A percentile compares a stretch with the other conserved stretches of the same genome.
Conservation (phyloP, 2,113 vertebrate genomes). For the Paradoxurus hermaphroditus region DNA sequence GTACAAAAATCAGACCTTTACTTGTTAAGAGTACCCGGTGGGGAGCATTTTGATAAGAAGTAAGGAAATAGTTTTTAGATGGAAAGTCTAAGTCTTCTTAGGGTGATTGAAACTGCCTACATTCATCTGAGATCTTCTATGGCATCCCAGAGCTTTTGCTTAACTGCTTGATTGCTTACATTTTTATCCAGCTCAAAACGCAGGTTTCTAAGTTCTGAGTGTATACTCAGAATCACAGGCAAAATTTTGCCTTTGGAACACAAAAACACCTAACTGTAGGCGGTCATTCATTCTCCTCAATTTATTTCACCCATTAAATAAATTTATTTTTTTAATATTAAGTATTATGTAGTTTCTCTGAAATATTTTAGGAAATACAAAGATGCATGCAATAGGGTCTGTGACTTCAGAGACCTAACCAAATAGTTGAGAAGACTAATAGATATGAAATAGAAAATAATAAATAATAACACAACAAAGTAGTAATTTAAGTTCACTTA, state of each 20-base stretch:
- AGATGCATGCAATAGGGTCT: background rate
- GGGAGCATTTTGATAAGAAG: constrained; percentile 61
- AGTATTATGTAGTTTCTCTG: background rate
- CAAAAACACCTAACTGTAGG: background rate
- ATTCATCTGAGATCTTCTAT: constrained; percentile 23
- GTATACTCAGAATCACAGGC: background rate
- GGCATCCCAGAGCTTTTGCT: constrained; percentile 56
- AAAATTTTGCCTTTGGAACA: background rate
- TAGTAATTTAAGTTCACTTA: background rate
- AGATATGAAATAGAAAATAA: background rate
- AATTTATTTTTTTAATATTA: background rate
- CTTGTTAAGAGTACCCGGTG: constrained; percentile 68
- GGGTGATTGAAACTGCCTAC: constrained; percentile 67
- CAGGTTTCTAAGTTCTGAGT: constrained; percentile 31
- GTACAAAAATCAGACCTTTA: constrained; percentile 60
- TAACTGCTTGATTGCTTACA: background rate
- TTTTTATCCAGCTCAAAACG: constrained; percentile 57
- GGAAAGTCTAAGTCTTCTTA: constrained; percentile 55
- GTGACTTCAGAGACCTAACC: background rate
- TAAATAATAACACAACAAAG: background rate
- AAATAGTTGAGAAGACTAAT: background rate
- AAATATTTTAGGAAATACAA: background rate
- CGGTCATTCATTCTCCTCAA: background rate
- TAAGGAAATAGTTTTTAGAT: constrained; percentile 59
- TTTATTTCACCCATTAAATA: background rate